phyloP scores from a whole-genome alignment of 2,888 invertebrate genomes.

The Cristatella mucedo region DNA sequence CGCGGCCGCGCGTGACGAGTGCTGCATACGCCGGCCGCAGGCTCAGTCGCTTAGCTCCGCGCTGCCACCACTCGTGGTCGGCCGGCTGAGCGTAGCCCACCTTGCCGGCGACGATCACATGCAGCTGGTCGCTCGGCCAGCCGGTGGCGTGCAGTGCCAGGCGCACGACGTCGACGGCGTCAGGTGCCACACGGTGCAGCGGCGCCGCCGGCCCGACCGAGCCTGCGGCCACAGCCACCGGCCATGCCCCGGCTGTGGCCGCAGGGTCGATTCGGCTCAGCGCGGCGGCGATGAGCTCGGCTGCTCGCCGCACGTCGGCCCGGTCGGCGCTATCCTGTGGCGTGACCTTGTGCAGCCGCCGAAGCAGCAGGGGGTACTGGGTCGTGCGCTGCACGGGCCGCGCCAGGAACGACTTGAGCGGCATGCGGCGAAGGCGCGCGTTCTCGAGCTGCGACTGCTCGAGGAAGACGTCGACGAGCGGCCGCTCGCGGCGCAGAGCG shows the following conservation, averaged over 20 bases:
- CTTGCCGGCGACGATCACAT: slow-evolving; percentile 75
- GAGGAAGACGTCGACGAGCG: slow-evolving; percentile 75
- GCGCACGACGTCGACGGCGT: neutral
- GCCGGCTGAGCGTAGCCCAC: slow-evolving; percentile 72
- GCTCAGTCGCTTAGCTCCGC: slow-evolving; percentile 25
- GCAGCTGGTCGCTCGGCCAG: slow-evolving; percentile 66
- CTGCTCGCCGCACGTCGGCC: slow-evolving; percentile 67
- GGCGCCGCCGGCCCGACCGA: too few relatives aligned
- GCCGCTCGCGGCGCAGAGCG: slow-evolving; percentile 82
- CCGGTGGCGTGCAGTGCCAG: slow-evolving; percentile 77
- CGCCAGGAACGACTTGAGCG: slow-evolving; percentile 92
- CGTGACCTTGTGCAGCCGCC: slow-evolving; percentile 74
- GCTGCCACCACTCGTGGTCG: slow-evolving; percentile 53
- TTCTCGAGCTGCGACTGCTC: slow-evolving; percentile 94
- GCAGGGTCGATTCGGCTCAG: neutral
- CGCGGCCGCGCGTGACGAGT: slow-evolving; percentile 64
- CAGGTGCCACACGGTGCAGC: too few relatives aligned
- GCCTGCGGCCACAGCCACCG: too few relatives aligned
- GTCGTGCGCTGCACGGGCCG: slow-evolving; percentile 92
- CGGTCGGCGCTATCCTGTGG: slow-evolving; percentile 60
- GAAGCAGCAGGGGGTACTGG: slow-evolving; percentile 79
- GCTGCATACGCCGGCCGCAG: slow-evolving; percentile 72
- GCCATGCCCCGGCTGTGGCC: neutral
- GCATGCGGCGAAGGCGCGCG: slow-evolving; percentile 76
- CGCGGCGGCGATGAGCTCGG: slow-evolving; percentile 55